Evolutionary conservation across 2,888 invertebrate species (phyloP).

Genomic region (Lobophora halterata): DNA sequence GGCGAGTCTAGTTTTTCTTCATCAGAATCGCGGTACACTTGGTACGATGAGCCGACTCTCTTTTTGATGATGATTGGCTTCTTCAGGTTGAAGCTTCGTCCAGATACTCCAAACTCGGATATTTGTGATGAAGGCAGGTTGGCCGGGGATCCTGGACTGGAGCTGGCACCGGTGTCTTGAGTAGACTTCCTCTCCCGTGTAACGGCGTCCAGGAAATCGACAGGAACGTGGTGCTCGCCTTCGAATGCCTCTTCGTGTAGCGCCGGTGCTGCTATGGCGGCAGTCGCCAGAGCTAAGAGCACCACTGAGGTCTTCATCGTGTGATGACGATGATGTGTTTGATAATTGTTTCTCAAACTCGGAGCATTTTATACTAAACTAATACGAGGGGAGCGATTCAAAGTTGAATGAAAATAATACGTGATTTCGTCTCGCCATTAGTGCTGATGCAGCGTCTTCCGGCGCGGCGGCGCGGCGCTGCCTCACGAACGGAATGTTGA

Average conservation of each 20-base stretch:
- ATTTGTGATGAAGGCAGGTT: constrained; percentile 22
- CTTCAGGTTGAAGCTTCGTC: constrained; percentile 45
- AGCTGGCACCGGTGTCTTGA: constrained; percentile 27
- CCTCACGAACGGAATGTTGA: constrained; percentile 7
- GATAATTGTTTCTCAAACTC: constrained; percentile 42
- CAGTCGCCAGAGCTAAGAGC: constrained; percentile 53
- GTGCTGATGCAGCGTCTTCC: constrained; percentile 50
- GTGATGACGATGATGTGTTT: constrained; percentile 44
- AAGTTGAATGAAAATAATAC: constrained; percentile 45
- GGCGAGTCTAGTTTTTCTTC: constrained; percentile 55
- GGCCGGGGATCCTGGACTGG: constrained; percentile 13
- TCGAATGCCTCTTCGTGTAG: constrained; percentile 39
- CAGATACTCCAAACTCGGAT: constrained; percentile 33
- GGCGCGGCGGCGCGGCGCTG: constrained; percentile 15
- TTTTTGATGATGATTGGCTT: constrained; percentile 63
- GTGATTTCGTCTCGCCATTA: constrained; percentile 44
- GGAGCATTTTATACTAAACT: constrained; percentile 61
- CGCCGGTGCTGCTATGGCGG: constrained; percentile 58
- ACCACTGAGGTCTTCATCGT: constrained; percentile 68
- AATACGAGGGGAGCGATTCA: constrained; percentile 27
- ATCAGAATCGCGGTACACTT: constrained; percentile 60
- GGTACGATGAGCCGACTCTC: constrained; percentile 49
- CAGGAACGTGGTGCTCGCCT: constrained; percentile 18
- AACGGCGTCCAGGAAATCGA: constrained; percentile 21
- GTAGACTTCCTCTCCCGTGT: constrained; percentile 54